Conservation (phyloP, 2,797 vertebrate genomes). For the Ataeniobius toweri region DNA sequence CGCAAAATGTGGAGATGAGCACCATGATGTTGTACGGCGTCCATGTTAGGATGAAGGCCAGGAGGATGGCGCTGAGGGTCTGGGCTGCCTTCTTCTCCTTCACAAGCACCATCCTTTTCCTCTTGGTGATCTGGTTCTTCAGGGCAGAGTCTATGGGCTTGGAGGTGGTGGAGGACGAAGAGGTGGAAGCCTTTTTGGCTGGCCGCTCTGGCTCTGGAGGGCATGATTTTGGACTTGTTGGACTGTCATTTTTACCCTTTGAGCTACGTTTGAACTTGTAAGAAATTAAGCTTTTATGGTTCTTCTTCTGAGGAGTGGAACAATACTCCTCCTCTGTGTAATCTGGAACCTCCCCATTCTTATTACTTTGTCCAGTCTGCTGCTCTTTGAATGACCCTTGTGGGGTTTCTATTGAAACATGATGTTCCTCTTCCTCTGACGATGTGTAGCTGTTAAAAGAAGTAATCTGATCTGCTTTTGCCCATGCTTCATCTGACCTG, state of each 20-base stretch:
- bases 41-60: slow-evolving; percentile 98
- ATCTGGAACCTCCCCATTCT: slow-evolving; percentile 75
- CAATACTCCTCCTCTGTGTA: slow-evolving; percentile 84
- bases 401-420: slow-evolving; percentile 80
- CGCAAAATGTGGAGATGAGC: slow-evolving; percentile 95
- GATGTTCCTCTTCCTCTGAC: slow-evolving; percentile 90
- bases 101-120: slow-evolving; percentile 96
- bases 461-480: slow-evolving; percentile 86
- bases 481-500: slow-evolving; percentile 83
- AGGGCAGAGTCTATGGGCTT: slow-evolving; percentile 88
- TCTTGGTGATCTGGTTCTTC: slow-evolving; percentile 95
- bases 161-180: slow-evolving; percentile 82
- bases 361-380: slow-evolving; percentile 66
- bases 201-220: slow-evolving; percentile 79
- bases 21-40: slow-evolving; percentile 99
- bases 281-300: slow-evolving; percentile 88
- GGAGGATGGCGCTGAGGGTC: slow-evolving; percentile 96
- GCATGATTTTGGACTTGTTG: slow-evolving; percentile 76
- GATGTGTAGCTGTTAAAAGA: slow-evolving; percentile 92
- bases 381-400: slow-evolving; percentile 86
- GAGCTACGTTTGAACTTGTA: slow-evolving; percentile 90
- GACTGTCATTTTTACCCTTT: slow-evolving; percentile 80
- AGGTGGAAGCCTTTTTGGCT: slow-evolving; percentile 73
- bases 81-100: slow-evolving; percentile 98
- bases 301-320: slow-evolving; percentile 84